Evolutionary conservation across 2,113 vertebrate genomes (phyloP).

Genomic region (Lethenteron reissneri): DNA sequence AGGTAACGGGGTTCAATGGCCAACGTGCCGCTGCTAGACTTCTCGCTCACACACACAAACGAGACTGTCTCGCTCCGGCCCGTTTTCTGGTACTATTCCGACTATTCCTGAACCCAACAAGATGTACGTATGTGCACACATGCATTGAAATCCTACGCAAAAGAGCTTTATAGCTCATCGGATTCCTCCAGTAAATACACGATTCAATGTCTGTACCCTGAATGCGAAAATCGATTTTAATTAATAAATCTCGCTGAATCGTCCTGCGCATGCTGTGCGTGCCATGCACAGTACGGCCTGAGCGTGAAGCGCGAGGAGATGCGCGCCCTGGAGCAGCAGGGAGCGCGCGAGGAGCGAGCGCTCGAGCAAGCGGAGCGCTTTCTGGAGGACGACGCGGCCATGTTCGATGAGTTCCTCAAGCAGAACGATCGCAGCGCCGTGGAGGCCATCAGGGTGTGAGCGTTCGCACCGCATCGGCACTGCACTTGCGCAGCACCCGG

Average conservation of each 20-base stretch:
- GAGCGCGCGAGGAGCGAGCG: constrained; percentile 25
- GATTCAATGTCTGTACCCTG: too few species aligned
- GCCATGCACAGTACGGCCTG: constrained; percentile 32
- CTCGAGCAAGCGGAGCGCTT: constrained; percentile 29
- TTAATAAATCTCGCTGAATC: not conserved
- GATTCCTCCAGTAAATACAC: not conserved
- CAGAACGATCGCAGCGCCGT: constrained; percentile 40
- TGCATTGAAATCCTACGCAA: not conserved
- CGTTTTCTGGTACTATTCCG: not conserved
- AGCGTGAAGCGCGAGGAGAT: constrained; percentile 40
- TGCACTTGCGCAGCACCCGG: too few species aligned
- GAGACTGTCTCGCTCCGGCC: not conserved
- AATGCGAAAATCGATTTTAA: not conserved
- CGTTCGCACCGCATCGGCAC: not conserved
- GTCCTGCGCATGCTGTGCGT: not conserved
- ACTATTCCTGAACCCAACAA: not conserved
- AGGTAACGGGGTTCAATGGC: constrained; percentile 29
- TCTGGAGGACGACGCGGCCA: constrained; percentile 30
- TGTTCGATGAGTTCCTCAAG: constrained; percentile 45
- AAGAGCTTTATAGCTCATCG: not conserved
- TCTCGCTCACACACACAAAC: not conserved
- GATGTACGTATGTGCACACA: not conserved
- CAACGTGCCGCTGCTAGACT: constrained; percentile 8
- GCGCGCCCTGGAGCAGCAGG: constrained; percentile 29
- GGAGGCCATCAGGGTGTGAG: constrained; percentile 44